Base-by-base conservation (phyloP, 2,888 invertebrate species). In the Cheilosia variabilis region DNA sequence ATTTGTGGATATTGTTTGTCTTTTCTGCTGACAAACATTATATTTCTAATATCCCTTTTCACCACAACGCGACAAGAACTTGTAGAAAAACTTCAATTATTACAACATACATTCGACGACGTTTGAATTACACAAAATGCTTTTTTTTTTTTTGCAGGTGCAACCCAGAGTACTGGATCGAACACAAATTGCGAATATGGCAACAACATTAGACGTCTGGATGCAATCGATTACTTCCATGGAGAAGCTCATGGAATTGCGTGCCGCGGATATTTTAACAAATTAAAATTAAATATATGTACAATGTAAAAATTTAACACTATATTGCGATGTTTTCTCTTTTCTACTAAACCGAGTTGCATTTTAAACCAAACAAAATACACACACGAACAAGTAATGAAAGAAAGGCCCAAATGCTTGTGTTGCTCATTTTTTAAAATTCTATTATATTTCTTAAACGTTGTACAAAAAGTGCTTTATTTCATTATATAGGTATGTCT, bases 141-240 rank as follows among this genome's bases (percentile, higher is more conserved):
- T 0, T 27, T 31, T 22, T 4, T 2, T 9, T 52, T 27, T 31
- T 13, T 75, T 53, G 1, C n/a, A 90, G 90, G 90, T 96, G n/a
- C 96, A 96, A 90, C 96, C 96, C 4, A 92, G 96, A 87, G 96
- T 96, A 5, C 93, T 96, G n/a, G 94, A 95, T 90, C 93, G 91
- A 63, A 87, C 89, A 27, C 93, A 92, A 89, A 92, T 92, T 7
- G 90, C 90, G 19, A 89, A 89, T 27, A 92, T 92, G 92, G 92
- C 91, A 5, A 89, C 90, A 52, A 92, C 91, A 2, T 82, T 92
- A 81, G 92, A 93, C 78, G 88, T 90, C 27, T 92, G 92, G 93
- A 92, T 92, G 92, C 89, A 91, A 22, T 91, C 92, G 55, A 92
- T 92, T 50, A 92, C 90, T 17, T 91, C 91, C 58, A 92, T 92